Percentiles rank a stretch among this genome's conserved stretches.
These are phyloP conservation scores for Octopus bimaculoides DNA, from an alignment of 1,140 invertebrate species.

Conservation along the genomic window DNA sequence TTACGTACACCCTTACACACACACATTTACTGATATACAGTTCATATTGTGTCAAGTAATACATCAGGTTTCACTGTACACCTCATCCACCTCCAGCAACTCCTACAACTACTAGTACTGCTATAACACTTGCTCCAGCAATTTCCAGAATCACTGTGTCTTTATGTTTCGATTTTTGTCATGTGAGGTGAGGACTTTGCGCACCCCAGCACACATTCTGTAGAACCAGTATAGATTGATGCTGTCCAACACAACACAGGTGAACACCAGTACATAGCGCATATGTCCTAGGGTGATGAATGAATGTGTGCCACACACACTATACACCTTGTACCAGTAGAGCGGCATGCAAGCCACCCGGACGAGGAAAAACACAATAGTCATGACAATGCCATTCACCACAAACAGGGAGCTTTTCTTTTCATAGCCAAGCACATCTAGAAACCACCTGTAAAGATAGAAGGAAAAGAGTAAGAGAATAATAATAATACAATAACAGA, in stretches of 20 bases:
- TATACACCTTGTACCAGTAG: conserved; percentile 49
- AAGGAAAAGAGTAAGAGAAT: not conserved
- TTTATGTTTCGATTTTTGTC: conserved; percentile 22
- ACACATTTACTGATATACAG: not conserved
- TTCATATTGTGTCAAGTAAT: no score
- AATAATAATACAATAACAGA: not conserved
- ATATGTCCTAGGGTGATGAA: conserved; percentile 46
- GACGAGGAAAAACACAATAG: conserved; percentile 47
- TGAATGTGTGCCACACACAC: conserved; percentile 39
- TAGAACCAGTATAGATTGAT: conserved; percentile 53
- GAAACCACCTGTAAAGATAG: conserved; percentile 45
- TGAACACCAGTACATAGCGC: conserved; percentile 41
- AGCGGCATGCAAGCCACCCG: conserved; percentile 46
- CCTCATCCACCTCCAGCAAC: no score
- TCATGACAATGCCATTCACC: conserved; percentile 50
- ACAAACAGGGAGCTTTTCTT: conserved; percentile 42
- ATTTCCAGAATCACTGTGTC: conserved; percentile 4
- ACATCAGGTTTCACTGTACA: no score
- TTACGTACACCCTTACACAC: not conserved
- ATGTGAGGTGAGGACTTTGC: conserved; percentile 27
- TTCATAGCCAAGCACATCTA: conserved; percentile 41
- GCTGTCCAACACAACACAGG: conserved; percentile 47
- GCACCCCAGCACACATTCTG: conserved; percentile 45
- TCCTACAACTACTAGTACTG: no score
- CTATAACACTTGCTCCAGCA: no score